Evolutionary conservation across 2,797 vertebrate genomes (phyloP), one percentile per base, ranked within the genome.

Genomic region (Smutsia gigantea): DNA sequence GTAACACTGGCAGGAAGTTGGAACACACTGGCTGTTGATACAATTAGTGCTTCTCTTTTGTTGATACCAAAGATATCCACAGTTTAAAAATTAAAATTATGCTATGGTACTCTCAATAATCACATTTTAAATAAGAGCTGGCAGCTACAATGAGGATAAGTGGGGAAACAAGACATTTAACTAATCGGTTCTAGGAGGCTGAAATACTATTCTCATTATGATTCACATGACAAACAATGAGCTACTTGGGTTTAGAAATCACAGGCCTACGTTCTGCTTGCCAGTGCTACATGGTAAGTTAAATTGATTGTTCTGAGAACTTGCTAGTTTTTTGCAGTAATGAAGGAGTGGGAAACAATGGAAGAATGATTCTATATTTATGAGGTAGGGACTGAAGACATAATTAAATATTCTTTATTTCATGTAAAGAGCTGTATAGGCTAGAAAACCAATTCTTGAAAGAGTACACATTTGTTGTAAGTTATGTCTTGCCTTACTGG

Each of bases 51-150:
- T 84, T 89, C 69, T 68, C n/a, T 31, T 83, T 96, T 59, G 53
- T 42, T 68, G 59, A 66, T 84, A 82, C 34, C 86, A 96, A 84
- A 69, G 90, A 97, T 87, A 98, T 96, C 87, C 87, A 23, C 83
- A 89, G 7, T 81, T 78, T 97, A 90, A 91, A 46, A 94, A 39
- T 90, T 74, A 86, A 72, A 79, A 77, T 97, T 96, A 39, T 96
- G 1, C 66, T 34, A 12, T 90, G 66, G 61, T 92, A 53, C 51
- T 97, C 34, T 72, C 72, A 87, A 53, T 88, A 79, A 89, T 94
- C 74, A 92, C 72, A 96, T 86, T 96, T 77, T 78, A 86, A 94
- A 85, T 69, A 17, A n/a, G 91, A 97, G 77, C 77, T 96, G 93
- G 46, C 59, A 94, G 59, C 96, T 97, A 3, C 95, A 75, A 89